phyloP scores from a whole-genome alignment of 2,113 vertebrate species.

The Mola mola region DNA sequence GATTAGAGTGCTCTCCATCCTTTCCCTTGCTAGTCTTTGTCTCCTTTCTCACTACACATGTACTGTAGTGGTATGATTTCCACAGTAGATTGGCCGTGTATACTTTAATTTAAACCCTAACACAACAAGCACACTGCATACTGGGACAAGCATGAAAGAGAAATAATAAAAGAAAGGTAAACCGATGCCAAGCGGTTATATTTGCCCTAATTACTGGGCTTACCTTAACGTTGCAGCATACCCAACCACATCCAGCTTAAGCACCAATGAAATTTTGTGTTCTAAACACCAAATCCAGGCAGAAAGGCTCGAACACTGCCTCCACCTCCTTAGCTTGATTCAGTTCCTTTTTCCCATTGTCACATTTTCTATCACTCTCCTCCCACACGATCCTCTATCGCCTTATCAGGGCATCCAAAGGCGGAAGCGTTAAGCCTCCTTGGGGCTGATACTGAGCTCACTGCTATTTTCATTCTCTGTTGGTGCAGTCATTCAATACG shows the following conservation, averaged over 20 bases:
- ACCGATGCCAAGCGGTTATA: too few relatives aligned
- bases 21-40: conserved; percentile 21
- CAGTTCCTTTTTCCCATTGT: conserved; percentile 40
- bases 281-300: conserved; percentile 36
- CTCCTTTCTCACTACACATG: conserved; percentile 11
- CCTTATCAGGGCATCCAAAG: conserved; percentile 61
- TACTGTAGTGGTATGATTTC: too few relatives aligned
- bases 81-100: too few relatives aligned
- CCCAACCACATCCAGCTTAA: too few relatives aligned
- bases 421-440: conserved; percentile 62
- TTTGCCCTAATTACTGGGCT: too few relatives aligned
- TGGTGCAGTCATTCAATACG: conserved; percentile 59
- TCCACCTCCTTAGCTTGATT: conserved; percentile 40
- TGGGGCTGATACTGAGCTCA: conserved; percentile 65
- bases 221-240: too few relatives aligned
- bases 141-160: too few relatives aligned
- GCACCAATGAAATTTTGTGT: too few relatives aligned
- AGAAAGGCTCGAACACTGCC: conserved; percentile 9
- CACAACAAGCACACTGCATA: too few relatives aligned
- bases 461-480: conserved; percentile 62
- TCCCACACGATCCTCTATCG: conserved; percentile 53
- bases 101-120: too few relatives aligned
- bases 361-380: conserved; percentile 38
- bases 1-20: conserved; percentile 51
- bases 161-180: too few relatives aligned